A percentile compares a stretch with the other conserved stretches of the same genome.
Conservation (phyloP, 2,113 vertebrate species). For the Ceratotherium simum region DNA sequence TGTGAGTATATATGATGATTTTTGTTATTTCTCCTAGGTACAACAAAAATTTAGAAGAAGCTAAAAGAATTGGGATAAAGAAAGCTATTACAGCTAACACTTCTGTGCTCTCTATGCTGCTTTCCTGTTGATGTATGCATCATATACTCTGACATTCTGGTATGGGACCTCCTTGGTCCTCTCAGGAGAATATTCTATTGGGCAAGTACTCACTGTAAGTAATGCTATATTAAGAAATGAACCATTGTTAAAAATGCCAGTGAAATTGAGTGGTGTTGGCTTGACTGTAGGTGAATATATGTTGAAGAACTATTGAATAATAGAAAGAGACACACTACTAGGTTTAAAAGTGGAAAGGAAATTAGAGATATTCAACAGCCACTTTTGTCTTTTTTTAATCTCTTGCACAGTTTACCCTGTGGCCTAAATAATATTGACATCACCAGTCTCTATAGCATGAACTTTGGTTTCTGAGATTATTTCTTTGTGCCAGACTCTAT, state of each 20-base stretch:
- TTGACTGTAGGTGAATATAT: slow-evolving; percentile 38
- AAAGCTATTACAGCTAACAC: slow-evolving; percentile 88
- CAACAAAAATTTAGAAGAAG: slow-evolving; percentile 87
- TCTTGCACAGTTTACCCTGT: not conserved
- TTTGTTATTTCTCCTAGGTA: slow-evolving; percentile 82
- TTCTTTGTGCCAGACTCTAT: not conserved
- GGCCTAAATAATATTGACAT: not conserved
- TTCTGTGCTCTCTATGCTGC: slow-evolving; percentile 87
- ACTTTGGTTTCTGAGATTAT: slow-evolving; percentile 17
- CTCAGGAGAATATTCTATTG: slow-evolving; percentile 86
- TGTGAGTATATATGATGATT: not conserved
- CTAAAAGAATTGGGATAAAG: slow-evolving; percentile 89
- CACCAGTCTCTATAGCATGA: not conserved
- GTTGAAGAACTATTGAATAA: not conserved
- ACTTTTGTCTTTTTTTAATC: not conserved
- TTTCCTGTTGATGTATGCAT: slow-evolving; percentile 89
- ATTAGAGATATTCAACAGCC: not conserved
- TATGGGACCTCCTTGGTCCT: slow-evolving; percentile 91
- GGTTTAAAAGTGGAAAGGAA: slow-evolving; percentile 29
- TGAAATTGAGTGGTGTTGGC: not conserved
- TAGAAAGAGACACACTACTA: not conserved
- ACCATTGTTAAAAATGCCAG: not conserved
- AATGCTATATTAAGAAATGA: not conserved
- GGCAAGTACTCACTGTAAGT: slow-evolving; percentile 90
- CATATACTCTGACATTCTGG: slow-evolving; percentile 92